Evolutionary conservation across 2,113 vertebrate species (phyloP), one percentile per base, ranked within the genome.

Genomic region (Chitala chitala): DNA sequence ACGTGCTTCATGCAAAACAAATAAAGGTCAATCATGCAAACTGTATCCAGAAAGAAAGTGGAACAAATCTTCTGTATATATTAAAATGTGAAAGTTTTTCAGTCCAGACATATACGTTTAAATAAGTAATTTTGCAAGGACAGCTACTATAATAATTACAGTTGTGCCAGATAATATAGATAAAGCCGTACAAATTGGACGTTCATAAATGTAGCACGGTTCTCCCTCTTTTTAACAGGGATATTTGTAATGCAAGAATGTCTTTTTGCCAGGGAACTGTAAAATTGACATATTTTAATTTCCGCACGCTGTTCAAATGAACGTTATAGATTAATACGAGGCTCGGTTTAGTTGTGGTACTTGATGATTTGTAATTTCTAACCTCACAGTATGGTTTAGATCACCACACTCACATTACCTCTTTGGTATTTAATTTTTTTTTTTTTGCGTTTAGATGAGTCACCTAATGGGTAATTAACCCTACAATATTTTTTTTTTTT

Each of bases 231-330:
- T n/a, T n/a, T n/a, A n/a, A n/a, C n/a, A n/a, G n/a, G n/a, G n/a
- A n/a, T n/a, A n/a, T n/a, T n/a, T n/a, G n/a, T n/a, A n/a, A n/a
- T n/a, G n/a, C n/a, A n/a, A n/a, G n/a, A n/a, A n/a, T n/a, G n/a
- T n/a, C n/a, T n/a, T 69, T 68, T 75, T 71, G 61, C 65, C 75
- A 15, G 38, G 24, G 56, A 73, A 71, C 48, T 64, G 66, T n/a
- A n/a, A 66, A 51, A 7, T 10, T 10, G n/a, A n/a, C 53, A 59
- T 38, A 53, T 75, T 64, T 72, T 71, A 65, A 70, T 69, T 66
- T 20, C 17, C 46, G 29, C 24, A 44, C 12, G 22, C 5, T 46
- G 22, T 78, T 72, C 54, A 66, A 75, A 53, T 66, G 13, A 22
- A n/a, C n/a, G n/a, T n/a, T n/a, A n/a, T n/a, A n/a, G n/a, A n/a